Evolutionary conservation across 2,113 vertebrate species (phyloP), one percentile per base, ranked within the genome.

Genomic region (Burhinus oedicnemus): DNA sequence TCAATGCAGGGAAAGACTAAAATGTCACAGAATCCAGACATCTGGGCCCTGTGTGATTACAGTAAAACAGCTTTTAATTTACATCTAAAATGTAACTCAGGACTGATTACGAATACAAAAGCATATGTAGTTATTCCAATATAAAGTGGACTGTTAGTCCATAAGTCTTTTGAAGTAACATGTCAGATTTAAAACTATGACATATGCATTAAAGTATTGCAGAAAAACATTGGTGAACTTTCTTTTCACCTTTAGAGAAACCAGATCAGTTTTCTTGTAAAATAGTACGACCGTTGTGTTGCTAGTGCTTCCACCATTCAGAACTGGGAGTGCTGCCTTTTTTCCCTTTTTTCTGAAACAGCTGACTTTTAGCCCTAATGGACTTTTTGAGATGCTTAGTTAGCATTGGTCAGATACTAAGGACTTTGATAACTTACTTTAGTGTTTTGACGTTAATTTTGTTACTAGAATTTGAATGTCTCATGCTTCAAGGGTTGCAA

Each of bases 201-300:
- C 30, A 15, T 1, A 2, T 26, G 13, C 32, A 51, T 13, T 72
- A 29, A 86, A 38, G 5, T 60, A n/a, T 38, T 55, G 34, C 15
- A 44, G 34, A 68, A 78, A 17, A 79, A 34, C 14, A 34, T 2
- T 10, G 12, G 9, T 8, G 3, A 34, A 55, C 20, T 44, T 58
- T 10, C 7, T 85, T 89, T 68, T 47, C 27, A 51, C 47, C 19
- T 15, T 25, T 44, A 7, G 23, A 18, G 40, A 87, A 93, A 47
- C 2, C 2, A 66, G 30, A 68, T 81, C 1, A 5, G 52, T 26
- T 42, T 52, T 62, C 18, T 0, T 1, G 0, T 18, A 13, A 62
- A 78, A 36, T 11, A 58, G 8, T 6, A 22, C 38, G 18, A 40
- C 51, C 9, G 5, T 70, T 93, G 10, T 75, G 13, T 54, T 89